These are phyloP conservation scores for Tethya wilhelma DNA, from an alignment of 37 sponge, comb jelly and placozoan genomes.

Conservation along the genomic window DNA sequence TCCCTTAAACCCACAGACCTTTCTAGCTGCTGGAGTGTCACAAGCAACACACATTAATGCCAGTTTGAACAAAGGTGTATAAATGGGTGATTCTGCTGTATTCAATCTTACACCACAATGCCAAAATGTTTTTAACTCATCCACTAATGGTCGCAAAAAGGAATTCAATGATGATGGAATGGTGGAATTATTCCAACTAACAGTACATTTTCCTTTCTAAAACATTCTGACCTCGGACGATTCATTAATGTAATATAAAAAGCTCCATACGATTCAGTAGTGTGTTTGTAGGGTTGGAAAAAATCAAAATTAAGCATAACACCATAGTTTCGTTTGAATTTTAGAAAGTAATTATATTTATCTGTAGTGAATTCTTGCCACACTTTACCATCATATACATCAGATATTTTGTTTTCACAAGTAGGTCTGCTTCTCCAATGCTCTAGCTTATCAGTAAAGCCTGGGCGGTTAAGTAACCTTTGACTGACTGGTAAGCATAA, in stretches of 20 bases:
- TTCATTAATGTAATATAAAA: conserved; percentile 31
- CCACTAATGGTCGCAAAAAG: conserved; percentile 27
- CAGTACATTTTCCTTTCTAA: conserved; percentile 23
- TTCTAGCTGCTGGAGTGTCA: conserved; percentile 50
- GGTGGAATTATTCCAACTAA: conserved; percentile 28
- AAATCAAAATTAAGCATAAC: conserved; percentile 36
- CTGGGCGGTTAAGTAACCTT: conserved; percentile 5
- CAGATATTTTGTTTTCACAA: background rate
- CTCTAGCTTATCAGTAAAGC: conserved; percentile 27
- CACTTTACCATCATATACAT: background rate
- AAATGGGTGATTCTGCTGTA: background rate
- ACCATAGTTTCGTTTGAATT: background rate
- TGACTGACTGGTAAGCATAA: conserved; percentile 26
- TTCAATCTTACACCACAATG: background rate
- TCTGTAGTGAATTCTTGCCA: background rate
- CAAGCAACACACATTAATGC: conserved; percentile 25
- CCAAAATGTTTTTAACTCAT: conserved; percentile 30
- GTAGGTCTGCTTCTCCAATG: background rate
- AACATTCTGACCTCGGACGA: conserved; percentile 13
- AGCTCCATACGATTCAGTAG: conserved; percentile 10
- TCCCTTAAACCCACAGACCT: conserved; percentile 56
- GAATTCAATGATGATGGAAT: conserved; percentile 23
- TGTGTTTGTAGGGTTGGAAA: conserved; percentile 42
- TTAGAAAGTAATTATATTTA: background rate
- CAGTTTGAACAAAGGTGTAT: background rate